These are phyloP conservation scores for Drusus annulatus DNA, from an alignment of 1,140 invertebrate genomes.

Conservation along the genomic window DNA sequence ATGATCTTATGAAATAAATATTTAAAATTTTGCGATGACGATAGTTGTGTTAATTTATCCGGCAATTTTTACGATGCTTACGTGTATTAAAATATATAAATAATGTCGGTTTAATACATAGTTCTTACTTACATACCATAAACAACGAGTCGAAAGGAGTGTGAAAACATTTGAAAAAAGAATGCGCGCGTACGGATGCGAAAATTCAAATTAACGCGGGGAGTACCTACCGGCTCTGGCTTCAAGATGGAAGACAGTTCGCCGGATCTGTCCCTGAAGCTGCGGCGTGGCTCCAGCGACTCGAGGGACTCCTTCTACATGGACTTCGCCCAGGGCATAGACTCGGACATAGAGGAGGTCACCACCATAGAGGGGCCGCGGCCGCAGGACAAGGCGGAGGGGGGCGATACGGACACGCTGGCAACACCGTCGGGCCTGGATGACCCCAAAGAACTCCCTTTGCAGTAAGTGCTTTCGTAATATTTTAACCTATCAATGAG, in stretches of 20 bases:
- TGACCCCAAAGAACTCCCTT: constrained; percentile 66
- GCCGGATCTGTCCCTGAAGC: constrained; percentile 85
- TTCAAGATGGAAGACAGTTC: constrained; percentile 82
- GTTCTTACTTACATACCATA: no score
- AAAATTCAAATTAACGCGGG: constrained; percentile 9
- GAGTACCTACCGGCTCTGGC: no score
- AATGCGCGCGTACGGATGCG: constrained; percentile 16
- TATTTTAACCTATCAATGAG: not conserved
- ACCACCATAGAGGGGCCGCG: constrained; percentile 73
- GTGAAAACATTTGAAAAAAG: not conserved
- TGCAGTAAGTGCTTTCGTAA: constrained; percentile 61
- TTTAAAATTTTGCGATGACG: not conserved
- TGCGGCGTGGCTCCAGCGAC: constrained; percentile 86
- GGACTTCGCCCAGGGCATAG: constrained; percentile 90
- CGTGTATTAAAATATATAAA: no score
- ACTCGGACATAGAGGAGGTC: constrained; percentile 90
- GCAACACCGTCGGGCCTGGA: constrained; percentile 70
- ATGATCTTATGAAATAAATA: constrained; percentile 29
- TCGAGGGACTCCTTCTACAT: constrained; percentile 90
- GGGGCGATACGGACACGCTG: constrained; percentile 71
- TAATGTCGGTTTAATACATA: no score
- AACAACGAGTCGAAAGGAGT: no score
- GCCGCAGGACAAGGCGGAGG: constrained; percentile 63
- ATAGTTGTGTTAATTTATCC: no score
- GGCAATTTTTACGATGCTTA: no score